A percentile compares a stretch with the other conserved stretches of the same genome.
Conservation (phyloP, 1,140 invertebrate species). For the Drosophila mayri region DNA sequence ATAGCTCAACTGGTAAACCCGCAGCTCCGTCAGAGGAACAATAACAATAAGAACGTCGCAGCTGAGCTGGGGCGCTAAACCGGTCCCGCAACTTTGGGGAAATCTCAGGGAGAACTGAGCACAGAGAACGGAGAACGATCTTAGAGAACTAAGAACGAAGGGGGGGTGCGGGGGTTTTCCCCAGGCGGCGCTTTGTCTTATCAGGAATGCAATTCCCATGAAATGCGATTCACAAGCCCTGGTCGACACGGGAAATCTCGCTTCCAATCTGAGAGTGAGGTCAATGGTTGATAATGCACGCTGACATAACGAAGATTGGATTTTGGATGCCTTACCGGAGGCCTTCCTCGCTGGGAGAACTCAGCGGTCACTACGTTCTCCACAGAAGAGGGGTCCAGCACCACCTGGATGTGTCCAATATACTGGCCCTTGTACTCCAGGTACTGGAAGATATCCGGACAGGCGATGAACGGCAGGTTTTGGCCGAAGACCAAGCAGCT, state of each 20-base stretch:
- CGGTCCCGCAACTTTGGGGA: conserved; percentile 27
- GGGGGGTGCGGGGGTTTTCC: conserved; percentile 15
- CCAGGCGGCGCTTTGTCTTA: conserved; percentile 24
- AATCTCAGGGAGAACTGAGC: conserved; percentile 12
- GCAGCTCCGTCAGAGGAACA: conserved; percentile 8
- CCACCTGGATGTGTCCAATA: conserved; percentile 49
- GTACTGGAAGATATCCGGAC: conserved; percentile 61
- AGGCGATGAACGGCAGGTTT: conserved; percentile 49
- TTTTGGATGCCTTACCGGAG: conserved; percentile 44
- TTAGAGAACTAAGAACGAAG: conserved; percentile 4
- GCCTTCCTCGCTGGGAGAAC: conserved; percentile 52
- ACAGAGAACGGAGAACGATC: neutral
- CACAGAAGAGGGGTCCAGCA: conserved; percentile 21
- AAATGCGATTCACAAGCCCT: conserved; percentile 5
- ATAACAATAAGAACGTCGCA: conserved; percentile 10
- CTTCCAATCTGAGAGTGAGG: conserved; percentile 33
- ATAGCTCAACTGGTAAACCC: conserved; percentile 44
- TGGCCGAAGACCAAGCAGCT: conserved; percentile 14
- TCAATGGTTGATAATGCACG: conserved; percentile 54
- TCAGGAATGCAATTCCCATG: conserved; percentile 47
- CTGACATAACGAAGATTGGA: conserved; percentile 10
- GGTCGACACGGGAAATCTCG: conserved; percentile 29
- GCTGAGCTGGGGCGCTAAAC: conserved; percentile 18
- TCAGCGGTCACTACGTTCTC: conserved; percentile 48
- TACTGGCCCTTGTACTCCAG: conserved; percentile 36